These are phyloP conservation scores for Pentalonia nigronervosa DNA, from an alignment of 1,140 invertebrate species.

Conservation along the genomic window DNA sequence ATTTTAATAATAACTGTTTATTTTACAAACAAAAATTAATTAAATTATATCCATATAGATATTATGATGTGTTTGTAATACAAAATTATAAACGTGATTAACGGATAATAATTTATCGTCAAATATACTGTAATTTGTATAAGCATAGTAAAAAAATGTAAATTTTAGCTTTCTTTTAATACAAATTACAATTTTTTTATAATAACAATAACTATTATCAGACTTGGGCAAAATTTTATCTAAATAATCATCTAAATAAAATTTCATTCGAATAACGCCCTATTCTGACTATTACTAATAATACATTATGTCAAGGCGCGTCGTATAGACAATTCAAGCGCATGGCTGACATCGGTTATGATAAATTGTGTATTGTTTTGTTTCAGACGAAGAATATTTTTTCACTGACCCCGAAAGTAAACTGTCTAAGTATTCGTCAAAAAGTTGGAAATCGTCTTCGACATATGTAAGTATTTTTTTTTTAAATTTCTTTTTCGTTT, in stretches of 20 bases:
- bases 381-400: constrained; percentile 90
- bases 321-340: constrained; percentile 33
- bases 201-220: no score
- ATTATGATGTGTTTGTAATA: background rate
- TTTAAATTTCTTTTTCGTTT: background rate
- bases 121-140: background rate
- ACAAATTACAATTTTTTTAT: no score
- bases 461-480: constrained; percentile 85
- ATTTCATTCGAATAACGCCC: no score
- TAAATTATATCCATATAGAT: background rate
- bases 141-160: background rate
- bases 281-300: no score
- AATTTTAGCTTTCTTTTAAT: background rate
- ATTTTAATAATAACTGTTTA: constrained; percentile 31
- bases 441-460: constrained; percentile 91
- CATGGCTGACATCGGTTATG: background rate
- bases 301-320: background rate
- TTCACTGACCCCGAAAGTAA: constrained; percentile 94
- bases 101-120: background rate
- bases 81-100: background rate
- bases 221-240: no score
- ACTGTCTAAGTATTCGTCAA: constrained; percentile 93
- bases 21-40: background rate
- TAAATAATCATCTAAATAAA: no score
- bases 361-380: constrained; percentile 60